A percentile compares a stretch with the other conserved stretches of the same genome.
These are phyloP conservation scores for Noturus placidus DNA, from an alignment of 2,113 vertebrate genomes.

Conservation along the genomic window DNA sequence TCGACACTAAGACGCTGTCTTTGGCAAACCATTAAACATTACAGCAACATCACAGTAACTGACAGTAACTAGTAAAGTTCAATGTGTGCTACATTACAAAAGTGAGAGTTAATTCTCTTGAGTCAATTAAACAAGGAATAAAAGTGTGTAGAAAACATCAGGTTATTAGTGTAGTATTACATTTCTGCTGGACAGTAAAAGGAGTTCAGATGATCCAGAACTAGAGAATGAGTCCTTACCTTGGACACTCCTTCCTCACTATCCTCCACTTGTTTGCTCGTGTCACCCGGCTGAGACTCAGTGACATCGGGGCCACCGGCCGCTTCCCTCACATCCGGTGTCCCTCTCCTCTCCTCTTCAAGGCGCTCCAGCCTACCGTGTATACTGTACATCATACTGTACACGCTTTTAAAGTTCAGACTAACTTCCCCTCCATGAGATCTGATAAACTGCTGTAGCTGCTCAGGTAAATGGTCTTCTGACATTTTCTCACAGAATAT, in stretches of 20 bases:
- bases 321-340: too few relatives aligned
- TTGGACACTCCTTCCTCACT: slow-evolving; percentile 57
- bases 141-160: background rate
- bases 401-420: too few relatives aligned
- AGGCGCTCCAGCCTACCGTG: too few relatives aligned
- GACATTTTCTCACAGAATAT: background rate
- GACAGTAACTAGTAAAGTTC: background rate
- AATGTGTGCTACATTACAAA: background rate
- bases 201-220: background rate
- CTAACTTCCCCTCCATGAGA: too few relatives aligned
- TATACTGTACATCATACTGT: too few relatives aligned
- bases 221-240: slow-evolving; percentile 60
- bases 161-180: background rate
- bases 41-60: background rate
- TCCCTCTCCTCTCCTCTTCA: too few relatives aligned
- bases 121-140: background rate
- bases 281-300: too few relatives aligned
- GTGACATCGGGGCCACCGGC: too few relatives aligned
- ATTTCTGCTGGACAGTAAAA: background rate
- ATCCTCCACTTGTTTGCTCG: background rate
- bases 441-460: too few relatives aligned
- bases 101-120: slow-evolving; percentile 5
- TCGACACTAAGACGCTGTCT: background rate
- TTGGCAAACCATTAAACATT: background rate
- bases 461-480: slow-evolving; percentile 60